Percentiles rank a stretch among this genome's conserved stretches.
phyloP scores from a whole-genome alignment of 2,113 vertebrate species.

The Melierax canorus region DNA sequence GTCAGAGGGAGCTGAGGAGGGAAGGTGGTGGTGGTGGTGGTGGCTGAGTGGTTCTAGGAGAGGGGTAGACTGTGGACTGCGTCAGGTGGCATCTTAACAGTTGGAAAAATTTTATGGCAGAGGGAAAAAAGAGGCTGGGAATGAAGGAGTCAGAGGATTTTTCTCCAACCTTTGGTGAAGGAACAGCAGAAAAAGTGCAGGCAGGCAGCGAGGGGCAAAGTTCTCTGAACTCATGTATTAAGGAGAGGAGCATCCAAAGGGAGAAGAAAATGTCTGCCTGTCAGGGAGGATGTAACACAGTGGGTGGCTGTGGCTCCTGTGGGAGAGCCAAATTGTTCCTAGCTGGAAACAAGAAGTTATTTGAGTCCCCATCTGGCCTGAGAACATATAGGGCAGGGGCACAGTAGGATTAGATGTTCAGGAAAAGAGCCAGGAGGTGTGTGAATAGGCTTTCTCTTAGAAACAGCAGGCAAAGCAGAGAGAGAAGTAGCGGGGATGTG shows the following conservation, averaged over 20 bases:
- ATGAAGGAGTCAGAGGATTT: neutral
- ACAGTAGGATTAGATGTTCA: neutral
- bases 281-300: neutral
- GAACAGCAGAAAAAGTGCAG: neutral
- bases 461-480: neutral
- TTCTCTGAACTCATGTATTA: neutral
- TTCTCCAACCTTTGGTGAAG: neutral
- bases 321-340: constrained; percentile 1
- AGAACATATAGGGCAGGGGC: neutral
- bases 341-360: constrained; percentile 23
- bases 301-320: neutral
- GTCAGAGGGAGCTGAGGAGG: neutral
- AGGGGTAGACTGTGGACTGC: neutral
- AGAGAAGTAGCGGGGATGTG: neutral
- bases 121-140: neutral
- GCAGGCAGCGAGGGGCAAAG: neutral
- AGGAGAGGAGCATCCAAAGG: neutral
- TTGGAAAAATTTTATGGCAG: neutral
- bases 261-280: neutral
- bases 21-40: neutral
- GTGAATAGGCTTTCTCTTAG: neutral
- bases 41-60: neutral
- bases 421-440: neutral
- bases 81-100: neutral
- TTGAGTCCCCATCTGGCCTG: constrained; percentile 7